Conservation (phyloP, 2,888 invertebrate species). For the Drosophila koepferae region DNA sequence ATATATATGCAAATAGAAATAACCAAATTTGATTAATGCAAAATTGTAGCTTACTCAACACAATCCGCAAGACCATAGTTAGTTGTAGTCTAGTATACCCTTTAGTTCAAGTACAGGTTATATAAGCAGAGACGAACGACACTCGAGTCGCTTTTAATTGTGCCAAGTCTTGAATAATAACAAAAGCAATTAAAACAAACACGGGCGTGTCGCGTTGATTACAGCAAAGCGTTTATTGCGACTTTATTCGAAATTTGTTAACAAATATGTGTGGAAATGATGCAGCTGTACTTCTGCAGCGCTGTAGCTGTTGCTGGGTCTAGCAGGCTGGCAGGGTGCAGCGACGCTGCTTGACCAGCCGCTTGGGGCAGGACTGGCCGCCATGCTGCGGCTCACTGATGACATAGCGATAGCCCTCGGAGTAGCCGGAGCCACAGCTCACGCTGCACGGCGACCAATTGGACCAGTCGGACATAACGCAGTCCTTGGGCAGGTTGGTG, state of each 20-base stretch:
- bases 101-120: neutral
- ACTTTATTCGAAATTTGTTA: constrained; percentile 23
- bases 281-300: no score
- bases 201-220: neutral
- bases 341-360: constrained; percentile 79
- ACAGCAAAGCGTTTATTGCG: constrained; percentile 4
- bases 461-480: constrained; percentile 92
- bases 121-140: neutral
- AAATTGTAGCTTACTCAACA: neutral
- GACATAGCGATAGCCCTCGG: constrained; percentile 86
- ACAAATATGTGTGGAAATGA: neutral
- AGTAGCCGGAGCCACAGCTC: constrained; percentile 91
- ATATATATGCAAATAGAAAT: no score
- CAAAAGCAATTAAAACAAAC: constrained; percentile 14
- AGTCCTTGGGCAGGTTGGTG: constrained; percentile 86
- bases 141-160: constrained; percentile 2
- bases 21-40: neutral
- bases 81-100: constrained; percentile 11
- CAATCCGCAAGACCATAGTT: neutral
- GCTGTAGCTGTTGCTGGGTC: neutral
- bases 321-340: constrained; percentile 83
- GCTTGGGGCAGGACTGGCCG: constrained; percentile 82
- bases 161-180: constrained; percentile 15
- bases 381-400: constrained; percentile 81
- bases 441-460: constrained; percentile 93